Percentiles rank a stretch among this genome's conserved stretches.
phyloP scores from a whole-genome alignment of 2,888 invertebrate species.

The Dichetophora obliterata region DNA sequence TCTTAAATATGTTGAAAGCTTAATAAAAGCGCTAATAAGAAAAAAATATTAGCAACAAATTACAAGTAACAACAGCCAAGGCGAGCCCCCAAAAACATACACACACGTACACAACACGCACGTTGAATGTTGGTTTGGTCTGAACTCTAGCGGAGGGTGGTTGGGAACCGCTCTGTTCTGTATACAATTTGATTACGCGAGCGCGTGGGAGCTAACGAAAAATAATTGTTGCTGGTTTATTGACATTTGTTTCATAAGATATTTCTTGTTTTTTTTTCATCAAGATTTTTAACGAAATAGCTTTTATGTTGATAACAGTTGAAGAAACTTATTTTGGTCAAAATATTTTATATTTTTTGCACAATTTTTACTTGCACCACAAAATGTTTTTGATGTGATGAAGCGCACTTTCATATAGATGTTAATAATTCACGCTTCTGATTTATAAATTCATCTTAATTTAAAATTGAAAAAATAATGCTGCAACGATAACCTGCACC shows the following conservation, averaged over 20 bases:
- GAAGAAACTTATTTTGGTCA: too few relatives aligned
- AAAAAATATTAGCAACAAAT: neutral
- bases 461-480: too few relatives aligned
- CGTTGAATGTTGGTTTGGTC: neutral
- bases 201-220: neutral
- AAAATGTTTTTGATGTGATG: too few relatives aligned
- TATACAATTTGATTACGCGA: neutral
- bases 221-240: neutral
- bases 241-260: neutral
- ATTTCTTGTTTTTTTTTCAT: neutral
- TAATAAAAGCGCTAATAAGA: neutral
- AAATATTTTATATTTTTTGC: too few relatives aligned
- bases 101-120: neutral
- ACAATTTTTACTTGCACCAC: too few relatives aligned
- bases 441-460: too few relatives aligned
- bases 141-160: neutral
- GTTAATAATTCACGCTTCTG: too few relatives aligned
- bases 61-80: neutral
- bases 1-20: neutral
- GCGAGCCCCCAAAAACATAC: constrained; percentile 11
- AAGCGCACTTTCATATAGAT: too few relatives aligned
- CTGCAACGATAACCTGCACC: too few relatives aligned
- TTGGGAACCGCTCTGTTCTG: neutral
- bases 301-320: too few relatives aligned
- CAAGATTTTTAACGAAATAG: neutral